Percentiles rank a stretch among this genome's conserved stretches.
Conservation (phyloP, 1,140 invertebrate genomes). For the Elymnias hypermnestra region DNA sequence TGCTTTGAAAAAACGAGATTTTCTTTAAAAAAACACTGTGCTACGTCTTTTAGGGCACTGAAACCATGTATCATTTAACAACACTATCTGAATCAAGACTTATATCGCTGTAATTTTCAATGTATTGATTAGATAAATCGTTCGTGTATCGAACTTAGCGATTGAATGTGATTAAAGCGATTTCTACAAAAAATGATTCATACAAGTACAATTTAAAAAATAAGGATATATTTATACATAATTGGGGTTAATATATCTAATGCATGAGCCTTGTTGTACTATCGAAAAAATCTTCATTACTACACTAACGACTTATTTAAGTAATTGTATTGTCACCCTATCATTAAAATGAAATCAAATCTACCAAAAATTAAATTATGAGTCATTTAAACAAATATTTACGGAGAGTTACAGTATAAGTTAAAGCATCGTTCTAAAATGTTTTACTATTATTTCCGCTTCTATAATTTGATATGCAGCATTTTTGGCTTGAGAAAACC, state of each 20-base stretch:
- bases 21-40: constrained; percentile 3
- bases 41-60: constrained; percentile 9
- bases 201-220: neutral
- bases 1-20: constrained; percentile 1
- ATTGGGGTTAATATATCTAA: neutral
- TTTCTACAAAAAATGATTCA: neutral
- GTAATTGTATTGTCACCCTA: neutral
- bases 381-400: too few relatives aligned
- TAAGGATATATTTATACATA: too few relatives aligned
- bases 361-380: too few relatives aligned
- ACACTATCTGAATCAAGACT: constrained; percentile 10
- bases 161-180: neutral
- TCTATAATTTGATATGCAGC: constrained; percentile 33
- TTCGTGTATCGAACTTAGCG: neutral
- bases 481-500: constrained; percentile 40
- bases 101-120: constrained; percentile 12
- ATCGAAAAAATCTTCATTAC: neutral
- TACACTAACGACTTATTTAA: neutral
- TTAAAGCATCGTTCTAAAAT: constrained; percentile 23
- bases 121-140: constrained; percentile 27
- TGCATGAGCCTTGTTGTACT: neutral
- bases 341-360: neutral
- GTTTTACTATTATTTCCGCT: constrained; percentile 41
- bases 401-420: too few relatives aligned
- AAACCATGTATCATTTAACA: constrained; percentile 10